A percentile compares a stretch with the other conserved stretches of the same genome.
phyloP scores from a whole-genome alignment of 2,888 invertebrate genomes.

The Priocnemis perturbator region DNA sequence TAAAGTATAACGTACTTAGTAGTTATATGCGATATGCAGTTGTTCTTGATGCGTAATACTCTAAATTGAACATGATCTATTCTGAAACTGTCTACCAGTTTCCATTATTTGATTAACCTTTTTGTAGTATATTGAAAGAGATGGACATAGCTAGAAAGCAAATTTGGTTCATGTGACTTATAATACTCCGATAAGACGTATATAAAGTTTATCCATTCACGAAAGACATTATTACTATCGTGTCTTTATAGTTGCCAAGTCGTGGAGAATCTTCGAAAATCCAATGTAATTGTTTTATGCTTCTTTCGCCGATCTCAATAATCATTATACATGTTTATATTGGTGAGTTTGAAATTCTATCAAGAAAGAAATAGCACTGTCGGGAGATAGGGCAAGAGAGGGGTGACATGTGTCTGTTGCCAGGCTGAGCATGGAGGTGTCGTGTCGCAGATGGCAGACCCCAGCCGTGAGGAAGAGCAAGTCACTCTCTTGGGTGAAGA shows the following conservation, averaged over 20 bases:
- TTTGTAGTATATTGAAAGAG: too few species aligned
- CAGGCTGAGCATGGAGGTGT: constrained; percentile 84
- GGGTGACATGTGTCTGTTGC: constrained; percentile 78
- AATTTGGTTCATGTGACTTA: too few species aligned
- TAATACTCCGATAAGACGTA: not conserved
- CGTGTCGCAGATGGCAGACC: constrained; percentile 96
- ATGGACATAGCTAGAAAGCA: too few species aligned
- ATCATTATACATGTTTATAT: constrained; percentile 24
- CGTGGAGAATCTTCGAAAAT: constrained; percentile 15
- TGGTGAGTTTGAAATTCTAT: constrained; percentile 32
- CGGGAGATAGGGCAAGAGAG: constrained; percentile 71
- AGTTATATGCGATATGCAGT: constrained; percentile 22
- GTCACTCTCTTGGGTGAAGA: constrained; percentile 97
- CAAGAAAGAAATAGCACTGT: constrained; percentile 41
- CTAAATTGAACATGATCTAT: not conserved
- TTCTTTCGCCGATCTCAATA: constrained; percentile 27
- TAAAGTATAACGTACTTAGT: constrained; percentile 2
- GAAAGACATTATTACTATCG: not conserved
- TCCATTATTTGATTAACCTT: too few species aligned
- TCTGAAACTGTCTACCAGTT: not conserved
- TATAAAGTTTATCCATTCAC: not conserved
- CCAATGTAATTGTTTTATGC: constrained; percentile 21
- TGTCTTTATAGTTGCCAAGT: constrained; percentile 19
- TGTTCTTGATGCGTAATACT: constrained; percentile 42
- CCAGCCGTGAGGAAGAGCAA: constrained; percentile 96